These are phyloP conservation scores for Montipora sp. DNA, from an alignment of 64 coral and sea anemone species.

Conservation along the genomic window DNA sequence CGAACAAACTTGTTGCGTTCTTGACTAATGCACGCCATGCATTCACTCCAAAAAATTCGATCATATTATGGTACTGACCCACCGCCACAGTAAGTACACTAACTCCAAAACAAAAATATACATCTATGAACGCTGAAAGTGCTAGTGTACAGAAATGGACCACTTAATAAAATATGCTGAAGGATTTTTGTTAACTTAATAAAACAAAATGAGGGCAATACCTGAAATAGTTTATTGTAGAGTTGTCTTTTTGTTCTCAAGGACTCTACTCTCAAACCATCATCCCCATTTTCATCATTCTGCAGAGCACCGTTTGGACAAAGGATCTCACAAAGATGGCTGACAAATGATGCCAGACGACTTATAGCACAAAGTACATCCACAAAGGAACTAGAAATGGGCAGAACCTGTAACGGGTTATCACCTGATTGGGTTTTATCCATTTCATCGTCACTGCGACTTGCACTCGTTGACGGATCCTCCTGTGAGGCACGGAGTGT, in stretches of 20 bases:
- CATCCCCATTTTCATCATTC: slow-evolving; percentile 21
- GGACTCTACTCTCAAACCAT: slow-evolving; percentile 16
- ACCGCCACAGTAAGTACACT: no score
- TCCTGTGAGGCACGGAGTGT: neutral
- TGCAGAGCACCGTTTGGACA: slow-evolving; percentile 57
- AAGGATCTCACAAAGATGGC: slow-evolving; percentile 86
- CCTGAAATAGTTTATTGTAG: slow-evolving; percentile 76
- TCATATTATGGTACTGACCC: no score
- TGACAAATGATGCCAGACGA: slow-evolving; percentile 75
- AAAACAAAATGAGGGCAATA: neutral
- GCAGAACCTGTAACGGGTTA: neutral
- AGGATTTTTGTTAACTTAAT: no score
- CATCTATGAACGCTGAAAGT: no score
- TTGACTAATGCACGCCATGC: no score
- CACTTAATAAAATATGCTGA: no score
- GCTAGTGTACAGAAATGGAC: no score
- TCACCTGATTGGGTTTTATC: neutral
- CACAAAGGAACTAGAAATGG: slow-evolving; percentile 72
- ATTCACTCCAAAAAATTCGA: no score
- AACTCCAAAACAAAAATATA: no score
- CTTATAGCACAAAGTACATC: slow-evolving; percentile 81
- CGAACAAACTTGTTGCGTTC: no score
- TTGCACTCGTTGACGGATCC: neutral
- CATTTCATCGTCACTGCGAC: neutral
- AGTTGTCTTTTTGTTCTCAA: slow-evolving; percentile 60